Conservation (phyloP, 1,140 invertebrate genomes). For the Drosophila serrata region DNA sequence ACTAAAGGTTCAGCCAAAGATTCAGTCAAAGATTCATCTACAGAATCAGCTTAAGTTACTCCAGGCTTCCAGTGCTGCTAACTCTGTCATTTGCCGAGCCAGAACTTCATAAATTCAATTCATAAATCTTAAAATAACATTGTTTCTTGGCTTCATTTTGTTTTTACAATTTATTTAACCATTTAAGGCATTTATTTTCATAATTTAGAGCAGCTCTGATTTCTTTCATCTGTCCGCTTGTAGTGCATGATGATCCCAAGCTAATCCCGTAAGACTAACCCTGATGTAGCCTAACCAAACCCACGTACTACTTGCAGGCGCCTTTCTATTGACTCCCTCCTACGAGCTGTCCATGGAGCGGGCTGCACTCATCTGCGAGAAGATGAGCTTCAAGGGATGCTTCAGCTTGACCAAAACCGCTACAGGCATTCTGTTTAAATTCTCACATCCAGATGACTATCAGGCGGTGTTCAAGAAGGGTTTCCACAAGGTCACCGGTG, state of each 20-base stretch:
- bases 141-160: background rate
- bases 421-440: conserved; percentile 94
- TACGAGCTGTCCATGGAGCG: conserved; percentile 94
- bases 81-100: background rate
- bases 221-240: background rate
- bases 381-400: conserved; percentile 93
- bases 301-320: conserved; percentile 85
- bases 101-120: background rate
- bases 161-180: background rate
- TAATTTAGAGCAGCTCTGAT: too few relatives aligned
- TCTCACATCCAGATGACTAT: conserved; percentile 93
- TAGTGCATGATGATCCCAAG: conserved; percentile 12
- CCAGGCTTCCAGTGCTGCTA: background rate
- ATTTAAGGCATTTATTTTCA: too few relatives aligned
- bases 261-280: conserved; percentile 17
- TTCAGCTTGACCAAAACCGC: conserved; percentile 94
- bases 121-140: background rate
- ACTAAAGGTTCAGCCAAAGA: conserved; percentile 86
- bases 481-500: conserved; percentile 93
- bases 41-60: too few relatives aligned
- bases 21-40: background rate
- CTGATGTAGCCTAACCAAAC: conserved; percentile 31
- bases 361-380: conserved; percentile 93
- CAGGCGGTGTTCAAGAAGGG: conserved; percentile 94
- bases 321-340: conserved; percentile 93